Evolutionary conservation across 1,140 invertebrate genomes (phyloP).

Genomic region (Bombus affinis): DNA sequence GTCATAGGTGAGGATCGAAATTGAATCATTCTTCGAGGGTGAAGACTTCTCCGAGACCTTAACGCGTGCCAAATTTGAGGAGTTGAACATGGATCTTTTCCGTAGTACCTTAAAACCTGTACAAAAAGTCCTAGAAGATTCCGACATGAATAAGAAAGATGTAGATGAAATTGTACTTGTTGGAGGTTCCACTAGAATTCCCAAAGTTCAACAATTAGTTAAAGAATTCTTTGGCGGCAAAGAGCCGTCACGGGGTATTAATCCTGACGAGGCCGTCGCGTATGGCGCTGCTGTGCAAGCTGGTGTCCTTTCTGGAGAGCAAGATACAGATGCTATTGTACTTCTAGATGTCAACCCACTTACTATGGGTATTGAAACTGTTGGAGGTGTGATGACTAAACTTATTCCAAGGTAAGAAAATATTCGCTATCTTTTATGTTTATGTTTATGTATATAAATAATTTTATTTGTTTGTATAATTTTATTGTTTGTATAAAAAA

Average conservation of each 20-base stretch:
- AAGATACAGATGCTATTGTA: conserved; percentile 97
- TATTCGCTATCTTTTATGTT: too few relatives aligned
- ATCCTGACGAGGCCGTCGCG: conserved; percentile 98
- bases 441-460: background rate
- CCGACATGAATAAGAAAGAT: conserved; percentile 99
- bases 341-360: conserved; percentile 98
- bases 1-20: conserved; percentile 94
- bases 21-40: conserved; percentile 99
- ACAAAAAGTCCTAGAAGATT: conserved; percentile 98
- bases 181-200: conserved; percentile 99
- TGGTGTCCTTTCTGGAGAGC: conserved; percentile 94
- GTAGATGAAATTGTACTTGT: conserved; percentile 99
- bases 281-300: conserved; percentile 99
- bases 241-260: conserved; percentile 98
- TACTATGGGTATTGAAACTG: conserved; percentile 99
- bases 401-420: conserved; percentile 89
- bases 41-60: conserved; percentile 99
- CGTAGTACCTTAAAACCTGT: conserved; percentile 99
- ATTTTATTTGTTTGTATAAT: conserved; percentile 5
- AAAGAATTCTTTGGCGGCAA: conserved; percentile 99
- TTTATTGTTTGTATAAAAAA: background rate
- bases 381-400: conserved; percentile 99
- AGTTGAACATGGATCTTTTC: conserved; percentile 99
- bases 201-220: conserved; percentile 99
- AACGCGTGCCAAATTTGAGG: conserved; percentile 99